These are phyloP conservation scores for Anticlea derivata DNA, from an alignment of 2,888 invertebrate genomes.

Conservation along the genomic window DNA sequence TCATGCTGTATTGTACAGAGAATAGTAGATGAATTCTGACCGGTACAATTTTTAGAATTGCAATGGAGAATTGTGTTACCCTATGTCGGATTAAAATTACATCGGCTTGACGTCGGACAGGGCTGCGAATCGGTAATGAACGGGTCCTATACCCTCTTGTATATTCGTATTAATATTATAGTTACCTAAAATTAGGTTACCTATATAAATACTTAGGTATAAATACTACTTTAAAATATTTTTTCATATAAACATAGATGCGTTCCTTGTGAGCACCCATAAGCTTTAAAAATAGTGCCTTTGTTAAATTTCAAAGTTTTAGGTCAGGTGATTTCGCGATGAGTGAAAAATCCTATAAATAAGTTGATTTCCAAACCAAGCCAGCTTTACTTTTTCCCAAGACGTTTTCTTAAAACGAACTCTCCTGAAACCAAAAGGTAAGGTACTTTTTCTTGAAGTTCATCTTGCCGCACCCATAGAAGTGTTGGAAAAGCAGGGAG, in stretches of 20 bases:
- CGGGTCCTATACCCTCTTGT: not conserved
- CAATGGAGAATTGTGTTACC: conserved; percentile 22
- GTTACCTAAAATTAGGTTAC: not conserved
- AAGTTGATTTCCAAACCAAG: too few species aligned
- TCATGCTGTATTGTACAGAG: conserved; percentile 4
- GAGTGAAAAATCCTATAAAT: too few species aligned
- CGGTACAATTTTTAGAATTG: conserved; percentile 13
- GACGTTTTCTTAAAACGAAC: too few species aligned
- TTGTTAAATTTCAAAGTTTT: too few species aligned
- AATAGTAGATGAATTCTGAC: conserved; percentile 8
- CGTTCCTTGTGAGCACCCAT: too few species aligned
- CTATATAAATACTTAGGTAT: too few species aligned
- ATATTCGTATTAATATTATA: not conserved
- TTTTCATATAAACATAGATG: too few species aligned
- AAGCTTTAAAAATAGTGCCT: too few species aligned
- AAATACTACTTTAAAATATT: too few species aligned
- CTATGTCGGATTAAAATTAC: conserved; percentile 35
- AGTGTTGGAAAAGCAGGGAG: conserved; percentile 16
- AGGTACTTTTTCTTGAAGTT: not conserved
- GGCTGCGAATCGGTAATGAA: conserved; percentile 38
- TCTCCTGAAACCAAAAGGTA: not conserved
- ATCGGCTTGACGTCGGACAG: conserved; percentile 31
- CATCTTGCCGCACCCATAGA: not conserved
- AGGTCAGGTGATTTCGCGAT: too few species aligned
- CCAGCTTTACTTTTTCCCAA: too few species aligned